These are phyloP conservation scores for Hololepta plana DNA, from an alignment of 2,888 invertebrate genomes.

Conservation along the genomic window DNA sequence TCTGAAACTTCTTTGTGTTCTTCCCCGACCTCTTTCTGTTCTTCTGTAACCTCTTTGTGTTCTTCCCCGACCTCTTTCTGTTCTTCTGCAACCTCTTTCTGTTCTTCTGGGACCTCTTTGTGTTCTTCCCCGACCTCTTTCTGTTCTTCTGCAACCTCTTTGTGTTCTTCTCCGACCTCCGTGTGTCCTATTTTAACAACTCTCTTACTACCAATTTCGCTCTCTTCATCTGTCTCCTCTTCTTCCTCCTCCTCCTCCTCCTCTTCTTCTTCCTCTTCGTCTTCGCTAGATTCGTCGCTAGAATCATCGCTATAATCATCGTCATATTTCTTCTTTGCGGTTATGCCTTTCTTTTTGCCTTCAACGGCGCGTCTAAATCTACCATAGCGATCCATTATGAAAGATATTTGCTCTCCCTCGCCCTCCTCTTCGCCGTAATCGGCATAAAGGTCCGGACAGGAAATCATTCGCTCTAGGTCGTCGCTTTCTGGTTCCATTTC, in stretches of 20 bases:
- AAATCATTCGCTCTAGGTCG: conserved; percentile 10
- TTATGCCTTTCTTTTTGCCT: background rate
- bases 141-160: conserved; percentile 5
- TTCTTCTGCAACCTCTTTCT: conserved; percentile 5
- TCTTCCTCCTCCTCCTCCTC: conserved; percentile 6
- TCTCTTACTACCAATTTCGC: too few relatives aligned
- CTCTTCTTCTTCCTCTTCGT: conserved; percentile 7
- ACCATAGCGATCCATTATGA: background rate
- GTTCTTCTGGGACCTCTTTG: conserved; percentile 7
- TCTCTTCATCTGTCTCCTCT: background rate
- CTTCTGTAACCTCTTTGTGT: conserved; percentile 12
- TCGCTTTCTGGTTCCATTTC: conserved; percentile 5
- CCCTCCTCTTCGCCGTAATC: conserved; percentile 8
- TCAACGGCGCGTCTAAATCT: conserved; percentile 1
- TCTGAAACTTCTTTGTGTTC: conserved; percentile 10
- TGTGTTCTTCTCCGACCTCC: background rate
- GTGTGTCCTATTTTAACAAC: too few relatives aligned
- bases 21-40: conserved; percentile 10
- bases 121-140: conserved; percentile 7
- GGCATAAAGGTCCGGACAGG: conserved; percentile 11
- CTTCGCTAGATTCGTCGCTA: conserved; percentile 4
- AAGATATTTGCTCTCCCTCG: conserved; percentile 3
- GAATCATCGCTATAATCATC: conserved; percentile 1
- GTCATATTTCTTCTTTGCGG: background rate
- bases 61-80: conserved; percentile 7